Conservation (phyloP, 2,797 vertebrate species). For the Ptychobarbus kaznakovi region DNA sequence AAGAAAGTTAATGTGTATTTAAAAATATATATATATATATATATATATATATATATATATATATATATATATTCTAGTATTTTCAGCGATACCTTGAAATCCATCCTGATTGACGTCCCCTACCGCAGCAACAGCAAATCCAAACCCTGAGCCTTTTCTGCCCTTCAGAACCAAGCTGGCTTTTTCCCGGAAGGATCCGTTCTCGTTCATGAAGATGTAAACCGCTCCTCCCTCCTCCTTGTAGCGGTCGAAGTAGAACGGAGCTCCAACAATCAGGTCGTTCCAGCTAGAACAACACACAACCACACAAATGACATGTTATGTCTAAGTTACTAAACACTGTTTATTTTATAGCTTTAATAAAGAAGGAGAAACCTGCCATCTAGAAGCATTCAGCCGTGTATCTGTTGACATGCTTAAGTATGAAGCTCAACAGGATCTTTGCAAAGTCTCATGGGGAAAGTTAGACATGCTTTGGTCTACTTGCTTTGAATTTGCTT, state of each 20-base stretch:
- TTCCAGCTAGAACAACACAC: constrained; percentile 82
- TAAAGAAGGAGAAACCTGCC: not conserved
- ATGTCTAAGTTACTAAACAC: not conserved
- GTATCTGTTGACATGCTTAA: not conserved
- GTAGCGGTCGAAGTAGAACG: constrained; percentile 89
- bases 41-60: no score
- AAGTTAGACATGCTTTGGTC: not conserved
- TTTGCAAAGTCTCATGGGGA: constrained; percentile 6
- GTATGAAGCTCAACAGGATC: not conserved
- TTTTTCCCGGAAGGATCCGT: constrained; percentile 79
- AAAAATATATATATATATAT: no score
- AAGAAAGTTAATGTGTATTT: no score
- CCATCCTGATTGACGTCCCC: constrained; percentile 95
- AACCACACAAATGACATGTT: not conserved
- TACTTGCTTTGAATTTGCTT: not conserved
- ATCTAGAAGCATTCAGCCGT: constrained; percentile 14
- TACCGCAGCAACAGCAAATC: constrained; percentile 85
- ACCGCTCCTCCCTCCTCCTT: constrained; percentile 87
- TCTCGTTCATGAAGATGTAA: constrained; percentile 93
- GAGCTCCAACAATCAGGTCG: constrained; percentile 90
- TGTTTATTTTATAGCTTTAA: not conserved
- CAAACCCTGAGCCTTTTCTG: constrained; percentile 81
- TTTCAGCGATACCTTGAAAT: constrained; percentile 86
- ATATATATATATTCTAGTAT: no score
- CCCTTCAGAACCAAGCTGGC: constrained; percentile 81